Base-by-base conservation (phyloP, 2,113 vertebrate genomes). In the Aramus guarauna region DNA sequence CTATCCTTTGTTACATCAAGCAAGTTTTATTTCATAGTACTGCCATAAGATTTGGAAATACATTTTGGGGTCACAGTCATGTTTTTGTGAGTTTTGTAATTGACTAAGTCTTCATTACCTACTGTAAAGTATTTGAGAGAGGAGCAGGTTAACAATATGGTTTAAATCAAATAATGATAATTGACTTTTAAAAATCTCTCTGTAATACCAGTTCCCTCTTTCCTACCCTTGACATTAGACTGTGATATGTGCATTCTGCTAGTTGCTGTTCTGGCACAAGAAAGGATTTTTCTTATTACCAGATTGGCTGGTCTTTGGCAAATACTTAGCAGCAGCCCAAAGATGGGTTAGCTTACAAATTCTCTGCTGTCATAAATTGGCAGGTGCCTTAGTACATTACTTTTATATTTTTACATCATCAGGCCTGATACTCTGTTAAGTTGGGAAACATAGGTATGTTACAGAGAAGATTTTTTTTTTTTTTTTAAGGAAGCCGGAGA, bases 241-340 rank as follows among this genome's bases (percentile, higher is more conserved):
- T 17, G 15, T 0, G 2, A 4, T 68, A 20, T 0, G 0, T 78
- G 11, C 34, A 12, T 41, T 72, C 11, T 87, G 14, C 21, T 47
- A 7, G 32, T 58, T 75, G 77, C 24, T 64, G 9, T 37, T 85
- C 34, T 72, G 60, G 58, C 34, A 20, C 7, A n/a, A 30, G 17
- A 48, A 62, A 76, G 34, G 29, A 59, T 43, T 83, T 87, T 91
- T 37, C 27, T 68, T 41, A 5, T 72, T 85, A n/a, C 72, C 66
- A 87, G 47, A 39, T 79, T 64, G 77, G 4, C 50, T 87, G 13
- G 7, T 55, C n/a, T 55, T 63, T 85, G 56, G 19, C 19, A 41
- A 91, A 80, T 26, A 26, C 16, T 11, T 60, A 7, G 23, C 29
- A 77, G 50, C 47, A 92, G n/a, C 34, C 41, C 41, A 63, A 45